These are phyloP conservation scores for Syrista parreyssii DNA, from an alignment of 2,888 invertebrate genomes.

Conservation along the genomic window DNA sequence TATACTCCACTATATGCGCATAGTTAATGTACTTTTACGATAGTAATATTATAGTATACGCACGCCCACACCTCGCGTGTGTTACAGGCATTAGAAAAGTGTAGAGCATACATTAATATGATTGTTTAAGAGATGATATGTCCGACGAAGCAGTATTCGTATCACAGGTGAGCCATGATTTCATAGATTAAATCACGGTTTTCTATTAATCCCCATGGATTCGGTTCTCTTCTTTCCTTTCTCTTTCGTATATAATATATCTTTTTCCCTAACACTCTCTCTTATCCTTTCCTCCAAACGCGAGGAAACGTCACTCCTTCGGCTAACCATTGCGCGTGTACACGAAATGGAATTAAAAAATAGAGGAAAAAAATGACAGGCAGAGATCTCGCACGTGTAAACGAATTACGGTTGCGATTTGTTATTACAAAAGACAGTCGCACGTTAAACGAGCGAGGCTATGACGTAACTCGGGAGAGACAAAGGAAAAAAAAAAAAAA, in stretches of 20 bases:
- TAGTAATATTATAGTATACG: background rate
- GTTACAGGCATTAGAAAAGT: background rate
- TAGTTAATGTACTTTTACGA: background rate
- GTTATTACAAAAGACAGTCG: background rate
- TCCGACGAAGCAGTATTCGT: background rate
- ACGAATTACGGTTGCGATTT: background rate
- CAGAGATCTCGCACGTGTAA: background rate
- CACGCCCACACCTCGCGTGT: background rate
- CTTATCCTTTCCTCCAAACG: background rate
- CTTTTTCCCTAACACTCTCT: background rate
- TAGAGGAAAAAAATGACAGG: background rate
- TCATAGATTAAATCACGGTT: background rate
- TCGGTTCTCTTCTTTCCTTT: too few relatives aligned
- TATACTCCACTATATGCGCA: background rate
- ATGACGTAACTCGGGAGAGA: slow-evolving; percentile 20
- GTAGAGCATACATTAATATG: background rate
- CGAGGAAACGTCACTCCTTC: background rate
- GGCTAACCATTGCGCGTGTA: background rate
- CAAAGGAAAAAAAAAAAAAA: slow-evolving; percentile 12
- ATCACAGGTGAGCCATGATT: background rate
- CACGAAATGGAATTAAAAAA: background rate
- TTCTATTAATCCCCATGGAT: background rate
- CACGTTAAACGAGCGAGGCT: slow-evolving; percentile 11
- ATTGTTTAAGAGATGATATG: background rate
- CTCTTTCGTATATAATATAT: too few relatives aligned